These are phyloP conservation scores for Calycopis cecrops DNA, from an alignment of 1,140 invertebrate species.

Conservation along the genomic window DNA sequence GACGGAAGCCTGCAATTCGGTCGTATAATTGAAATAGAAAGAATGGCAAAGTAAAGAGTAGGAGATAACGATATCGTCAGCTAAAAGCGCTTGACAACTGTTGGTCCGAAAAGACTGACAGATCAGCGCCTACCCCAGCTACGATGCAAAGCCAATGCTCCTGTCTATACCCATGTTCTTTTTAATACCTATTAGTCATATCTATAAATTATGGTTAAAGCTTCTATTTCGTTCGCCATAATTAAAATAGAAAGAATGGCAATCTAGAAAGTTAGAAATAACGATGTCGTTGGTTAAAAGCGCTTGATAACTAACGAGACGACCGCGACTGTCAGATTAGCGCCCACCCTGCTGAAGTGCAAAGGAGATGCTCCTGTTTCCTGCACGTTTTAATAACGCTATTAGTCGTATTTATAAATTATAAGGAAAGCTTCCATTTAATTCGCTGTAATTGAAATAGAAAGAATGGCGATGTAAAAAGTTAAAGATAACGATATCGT, in stretches of 20 bases:
- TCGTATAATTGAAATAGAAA: background rate
- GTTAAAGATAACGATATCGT: constrained; percentile 1
- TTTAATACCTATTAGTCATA: no score
- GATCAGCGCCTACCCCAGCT: constrained; percentile 50
- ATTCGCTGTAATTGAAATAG: background rate
- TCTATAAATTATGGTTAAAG: no score
- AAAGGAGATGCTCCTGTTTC: no score
- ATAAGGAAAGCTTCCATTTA: constrained; percentile 1
- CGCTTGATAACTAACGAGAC: constrained; percentile 14
- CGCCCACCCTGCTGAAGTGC: constrained; percentile 41
- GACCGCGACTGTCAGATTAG: constrained; percentile 66
- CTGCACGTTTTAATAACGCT: no score
- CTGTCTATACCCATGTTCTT: no score
- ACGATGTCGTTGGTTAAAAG: background rate
- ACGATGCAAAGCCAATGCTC: no score
- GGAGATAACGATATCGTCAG: background rate
- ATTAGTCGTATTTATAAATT: no score
- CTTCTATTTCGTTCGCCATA: background rate
- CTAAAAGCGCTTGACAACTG: background rate
- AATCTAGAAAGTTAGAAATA: background rate
- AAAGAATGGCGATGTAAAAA: background rate
- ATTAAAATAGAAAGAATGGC: background rate
- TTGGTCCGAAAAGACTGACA: constrained; percentile 45
- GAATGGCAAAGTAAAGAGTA: background rate
- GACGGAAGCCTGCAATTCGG: background rate